phyloP scores from a whole-genome alignment of 2,797 vertebrate genomes.

The Microctenopoma stevenorrisi region DNA sequence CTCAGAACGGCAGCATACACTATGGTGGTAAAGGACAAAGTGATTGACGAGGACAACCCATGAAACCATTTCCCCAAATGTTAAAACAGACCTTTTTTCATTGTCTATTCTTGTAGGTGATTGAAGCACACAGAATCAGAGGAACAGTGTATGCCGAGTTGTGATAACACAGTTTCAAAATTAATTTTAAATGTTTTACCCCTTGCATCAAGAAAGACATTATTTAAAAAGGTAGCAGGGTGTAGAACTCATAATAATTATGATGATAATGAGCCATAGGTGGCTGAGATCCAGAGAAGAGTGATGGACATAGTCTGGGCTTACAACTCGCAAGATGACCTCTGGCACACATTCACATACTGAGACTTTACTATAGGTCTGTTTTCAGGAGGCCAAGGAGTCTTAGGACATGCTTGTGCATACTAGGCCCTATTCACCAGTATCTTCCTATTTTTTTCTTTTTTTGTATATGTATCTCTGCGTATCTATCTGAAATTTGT shows the following conservation, averaged over 20 bases:
- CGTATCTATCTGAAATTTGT: too few relatives aligned
- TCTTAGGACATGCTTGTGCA: constrained; percentile 15
- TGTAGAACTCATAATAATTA: constrained; percentile 62
- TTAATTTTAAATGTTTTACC: constrained; percentile 49
- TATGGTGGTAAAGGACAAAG: constrained; percentile 71
- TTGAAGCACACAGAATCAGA: constrained; percentile 39
- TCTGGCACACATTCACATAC: constrained; percentile 53
- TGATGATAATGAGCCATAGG: constrained; percentile 68
- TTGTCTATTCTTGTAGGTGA: constrained; percentile 25
- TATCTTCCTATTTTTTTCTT: too few relatives aligned
- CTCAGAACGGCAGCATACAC: constrained; percentile 71
- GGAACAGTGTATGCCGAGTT: constrained; percentile 30
- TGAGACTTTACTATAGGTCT: constrained; percentile 21
- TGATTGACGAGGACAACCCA: constrained; percentile 75
- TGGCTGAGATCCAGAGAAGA: constrained; percentile 76
- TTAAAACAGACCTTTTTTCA: constrained; percentile 43
- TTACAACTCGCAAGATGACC: constrained; percentile 75
- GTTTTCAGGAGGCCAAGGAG: constrained; percentile 46
- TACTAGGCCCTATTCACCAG: neutral
- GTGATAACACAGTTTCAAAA: constrained; percentile 28
- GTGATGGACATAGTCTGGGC: constrained; percentile 76
- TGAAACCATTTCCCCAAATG: constrained; percentile 68
- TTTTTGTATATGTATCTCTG: too few relatives aligned
- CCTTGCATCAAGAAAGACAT: constrained; percentile 37
- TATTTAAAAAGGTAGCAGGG: constrained; percentile 51